Conservation (phyloP, 2,113 vertebrate genomes). For the Phylloscopus trochiloides region DNA sequence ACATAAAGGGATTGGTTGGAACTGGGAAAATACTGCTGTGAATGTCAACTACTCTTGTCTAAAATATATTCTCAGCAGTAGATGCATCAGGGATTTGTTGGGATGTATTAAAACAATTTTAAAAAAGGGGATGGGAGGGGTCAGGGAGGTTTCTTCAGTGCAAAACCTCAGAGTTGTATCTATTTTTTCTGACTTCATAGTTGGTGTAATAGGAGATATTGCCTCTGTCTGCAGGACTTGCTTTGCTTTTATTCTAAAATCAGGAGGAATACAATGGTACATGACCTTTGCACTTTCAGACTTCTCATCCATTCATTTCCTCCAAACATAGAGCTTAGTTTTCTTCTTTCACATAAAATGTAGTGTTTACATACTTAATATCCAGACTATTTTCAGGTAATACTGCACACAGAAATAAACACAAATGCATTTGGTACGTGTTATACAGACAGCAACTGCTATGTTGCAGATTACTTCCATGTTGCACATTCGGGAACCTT, state of each 20-base stretch:
- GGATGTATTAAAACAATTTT: background rate
- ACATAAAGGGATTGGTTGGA: background rate
- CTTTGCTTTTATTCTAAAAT: background rate
- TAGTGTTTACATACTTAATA: background rate
- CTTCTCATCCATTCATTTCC: background rate
- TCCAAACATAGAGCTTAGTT: background rate
- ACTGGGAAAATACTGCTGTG: background rate
- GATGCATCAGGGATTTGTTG: background rate
- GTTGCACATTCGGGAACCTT: background rate
- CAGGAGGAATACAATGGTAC: background rate
- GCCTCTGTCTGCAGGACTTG: background rate
- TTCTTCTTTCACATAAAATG: background rate
- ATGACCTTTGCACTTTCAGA: background rate
- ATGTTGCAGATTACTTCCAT: background rate
- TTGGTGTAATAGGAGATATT: background rate
- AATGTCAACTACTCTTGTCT: background rate
- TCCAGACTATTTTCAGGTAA: background rate
- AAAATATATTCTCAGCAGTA: background rate
- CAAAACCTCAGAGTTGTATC: background rate
- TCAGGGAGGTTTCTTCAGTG: background rate
- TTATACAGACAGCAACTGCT: background rate
- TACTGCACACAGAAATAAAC: background rate
- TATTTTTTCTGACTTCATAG: background rate
- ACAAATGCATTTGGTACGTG: background rate
- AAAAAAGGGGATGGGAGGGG: background rate